phyloP scores from a whole-genome alignment of 2,113 vertebrate genomes.

The Oreotrochilus melanogaster region DNA sequence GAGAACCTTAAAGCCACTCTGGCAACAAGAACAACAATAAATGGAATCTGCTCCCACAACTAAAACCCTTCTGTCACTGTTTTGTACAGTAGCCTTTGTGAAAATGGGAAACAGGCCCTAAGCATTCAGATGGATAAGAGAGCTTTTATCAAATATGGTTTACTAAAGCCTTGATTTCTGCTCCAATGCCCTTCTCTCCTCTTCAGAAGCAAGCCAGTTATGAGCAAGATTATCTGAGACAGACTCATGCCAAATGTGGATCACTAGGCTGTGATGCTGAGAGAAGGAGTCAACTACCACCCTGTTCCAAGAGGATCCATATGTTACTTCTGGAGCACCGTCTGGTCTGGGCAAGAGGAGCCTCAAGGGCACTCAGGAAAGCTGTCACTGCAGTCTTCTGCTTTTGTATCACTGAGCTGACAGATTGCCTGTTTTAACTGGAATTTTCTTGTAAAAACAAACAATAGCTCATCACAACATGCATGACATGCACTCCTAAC shows the following conservation, averaged over 20 bases:
- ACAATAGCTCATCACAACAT: slow-evolving; percentile 29
- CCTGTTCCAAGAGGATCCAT: slow-evolving; percentile 58
- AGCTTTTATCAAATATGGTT: slow-evolving; percentile 11
- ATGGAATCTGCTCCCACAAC: slow-evolving; percentile 19
- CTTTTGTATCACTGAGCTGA: slow-evolving; percentile 20
- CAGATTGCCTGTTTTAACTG: background rate
- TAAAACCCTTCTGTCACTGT: slow-evolving; percentile 25
- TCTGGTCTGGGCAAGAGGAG: slow-evolving; percentile 56
- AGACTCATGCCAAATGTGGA: slow-evolving; percentile 22
- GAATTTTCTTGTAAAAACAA: slow-evolving; percentile 63
- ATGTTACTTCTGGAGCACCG: slow-evolving; percentile 60
- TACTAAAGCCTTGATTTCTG: background rate
- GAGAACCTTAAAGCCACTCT: background rate
- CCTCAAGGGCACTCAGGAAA: slow-evolving; percentile 57
- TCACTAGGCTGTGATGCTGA: background rate
- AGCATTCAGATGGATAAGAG: background rate
- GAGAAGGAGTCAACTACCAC: slow-evolving; percentile 32
- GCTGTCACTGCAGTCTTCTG: slow-evolving; percentile 29
- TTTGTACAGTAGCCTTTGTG: background rate
- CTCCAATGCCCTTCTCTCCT: background rate
- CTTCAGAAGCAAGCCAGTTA: background rate
- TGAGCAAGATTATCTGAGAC: slow-evolving; percentile 5
- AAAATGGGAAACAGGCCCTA: background rate
- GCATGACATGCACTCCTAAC: background rate
- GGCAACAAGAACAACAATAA: background rate